These are phyloP conservation scores for Gila orcuttii DNA, from an alignment of 2,113 vertebrate genomes.

Conservation along the genomic window DNA sequence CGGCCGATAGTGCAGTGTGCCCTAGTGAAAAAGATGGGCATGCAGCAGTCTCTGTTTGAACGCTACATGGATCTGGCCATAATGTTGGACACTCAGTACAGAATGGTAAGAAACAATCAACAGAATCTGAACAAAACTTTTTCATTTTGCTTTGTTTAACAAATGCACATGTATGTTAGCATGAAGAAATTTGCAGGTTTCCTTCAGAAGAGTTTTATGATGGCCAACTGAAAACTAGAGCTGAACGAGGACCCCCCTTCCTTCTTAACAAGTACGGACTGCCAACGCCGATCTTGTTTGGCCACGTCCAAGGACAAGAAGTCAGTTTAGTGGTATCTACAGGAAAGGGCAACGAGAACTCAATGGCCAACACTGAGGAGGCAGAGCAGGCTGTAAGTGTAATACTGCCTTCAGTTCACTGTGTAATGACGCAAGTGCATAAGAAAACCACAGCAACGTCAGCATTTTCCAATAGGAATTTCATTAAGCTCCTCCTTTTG, in stretches of 20 bases:
- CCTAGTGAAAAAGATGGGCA: constrained; percentile 72
- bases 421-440: no score
- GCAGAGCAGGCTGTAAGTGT: constrained; percentile 75
- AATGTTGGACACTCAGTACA: constrained; percentile 83
- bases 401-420: background rate
- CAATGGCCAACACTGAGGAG: constrained; percentile 83
- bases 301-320: constrained; percentile 79
- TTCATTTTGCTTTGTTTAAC: background rate
- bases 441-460: no score
- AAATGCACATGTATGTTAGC: constrained; percentile 67
- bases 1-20: constrained; percentile 76
- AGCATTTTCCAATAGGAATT: no score
- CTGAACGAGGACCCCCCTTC: constrained; percentile 55
- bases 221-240: constrained; percentile 68
- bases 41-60: constrained; percentile 83
- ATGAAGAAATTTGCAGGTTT: constrained; percentile 82
- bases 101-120: constrained; percentile 76
- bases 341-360: constrained; percentile 84
- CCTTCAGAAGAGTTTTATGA: constrained; percentile 83
- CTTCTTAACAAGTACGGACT: constrained; percentile 60
- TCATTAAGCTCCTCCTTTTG: no score
- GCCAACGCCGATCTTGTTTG: constrained; percentile 75
- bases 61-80: constrained; percentile 69
- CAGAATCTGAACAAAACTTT: background rate
- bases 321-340: constrained; percentile 81